Conservation (phyloP, 2,113 vertebrate genomes). For the Lampris incognitus region DNA sequence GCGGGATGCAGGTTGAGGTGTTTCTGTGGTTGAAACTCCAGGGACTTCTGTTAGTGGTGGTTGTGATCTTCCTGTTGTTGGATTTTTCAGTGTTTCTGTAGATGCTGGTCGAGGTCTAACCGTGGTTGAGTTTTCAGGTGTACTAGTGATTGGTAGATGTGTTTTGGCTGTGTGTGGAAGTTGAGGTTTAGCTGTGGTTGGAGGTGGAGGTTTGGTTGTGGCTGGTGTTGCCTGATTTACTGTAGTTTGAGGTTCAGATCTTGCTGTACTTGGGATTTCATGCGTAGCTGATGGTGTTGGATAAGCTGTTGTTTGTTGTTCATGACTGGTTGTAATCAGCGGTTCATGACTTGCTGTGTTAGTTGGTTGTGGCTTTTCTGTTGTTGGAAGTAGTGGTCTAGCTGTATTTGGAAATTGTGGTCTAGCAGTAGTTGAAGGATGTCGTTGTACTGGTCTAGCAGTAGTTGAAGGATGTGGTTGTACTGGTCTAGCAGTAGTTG, state of each 20-base stretch:
- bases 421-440: not conserved
- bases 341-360: not conserved
- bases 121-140: conserved; percentile 9
- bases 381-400: not conserved
- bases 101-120: not conserved
- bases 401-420: not conserved
- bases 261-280: not conserved
- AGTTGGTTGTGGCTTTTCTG: not conserved
- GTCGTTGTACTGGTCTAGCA: not conserved
- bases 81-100: not conserved
- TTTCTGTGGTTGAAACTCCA: conserved; percentile 1
- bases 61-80: not conserved
- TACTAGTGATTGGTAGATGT: not conserved
- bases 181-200: conserved; percentile 16
- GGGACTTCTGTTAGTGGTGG: not conserved
- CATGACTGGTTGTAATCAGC: too few relatives aligned
- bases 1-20: not conserved
- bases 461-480: not conserved
- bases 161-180: not conserved
- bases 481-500: conserved; percentile 3
- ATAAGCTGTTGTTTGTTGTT: conserved; percentile 6
- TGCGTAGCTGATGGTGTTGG: conserved; percentile 17
- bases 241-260: not conserved
- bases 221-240: not conserved
- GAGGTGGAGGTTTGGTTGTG: not conserved